Evolutionary conservation across 2,113 vertebrate genomes (phyloP), one percentile per base, ranked within the genome.

Genomic region (Furnarius figulus): DNA sequence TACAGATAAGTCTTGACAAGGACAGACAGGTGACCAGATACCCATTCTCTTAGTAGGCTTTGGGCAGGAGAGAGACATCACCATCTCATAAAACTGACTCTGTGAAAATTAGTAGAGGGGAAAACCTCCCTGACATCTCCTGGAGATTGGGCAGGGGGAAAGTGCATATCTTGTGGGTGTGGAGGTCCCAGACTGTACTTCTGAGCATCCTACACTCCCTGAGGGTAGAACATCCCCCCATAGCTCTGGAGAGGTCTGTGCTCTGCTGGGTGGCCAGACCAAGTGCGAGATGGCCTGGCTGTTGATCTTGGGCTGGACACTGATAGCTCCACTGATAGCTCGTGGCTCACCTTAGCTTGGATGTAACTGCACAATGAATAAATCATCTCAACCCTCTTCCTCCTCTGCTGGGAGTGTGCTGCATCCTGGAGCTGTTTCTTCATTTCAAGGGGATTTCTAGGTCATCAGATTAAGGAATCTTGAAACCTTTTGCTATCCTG

Each of bases 391-490:
- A 8, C 8, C 8, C 28, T 8, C 49, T 87, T 84, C 52, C 68
- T 88, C 31, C 23, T 39, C 47, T 86, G 82, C 22, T 20, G 31
- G 71, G 61, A 86, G 35, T 2, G 19, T 90, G 63, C 44, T 3
- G 33, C 66, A 58, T 89, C 86, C 61, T 47, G 31, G 61, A 80
- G 80, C 1, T 1, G n/a, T 76, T 81, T 61, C 65, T 78, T 87
- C 18, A 1, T 82, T 94, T 70, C 70, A 78, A 81, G 88, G 88
- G 73, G 68, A 90, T 84, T 97, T 90, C 93, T 92, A 58, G 76
- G 85, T 95, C 90, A 89, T 85, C 90, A 93, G 72, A 83, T 89
- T 40, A 89, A 72, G 80, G 76, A 68, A 70, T 93, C 53, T 89
- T 62, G 76, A 90, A 90, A 82, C 74, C 76, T 90, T 78, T 75